These are phyloP conservation scores for Heliothis peltigera DNA, from an alignment of 2,888 invertebrate genomes.

Conservation along the genomic window DNA sequence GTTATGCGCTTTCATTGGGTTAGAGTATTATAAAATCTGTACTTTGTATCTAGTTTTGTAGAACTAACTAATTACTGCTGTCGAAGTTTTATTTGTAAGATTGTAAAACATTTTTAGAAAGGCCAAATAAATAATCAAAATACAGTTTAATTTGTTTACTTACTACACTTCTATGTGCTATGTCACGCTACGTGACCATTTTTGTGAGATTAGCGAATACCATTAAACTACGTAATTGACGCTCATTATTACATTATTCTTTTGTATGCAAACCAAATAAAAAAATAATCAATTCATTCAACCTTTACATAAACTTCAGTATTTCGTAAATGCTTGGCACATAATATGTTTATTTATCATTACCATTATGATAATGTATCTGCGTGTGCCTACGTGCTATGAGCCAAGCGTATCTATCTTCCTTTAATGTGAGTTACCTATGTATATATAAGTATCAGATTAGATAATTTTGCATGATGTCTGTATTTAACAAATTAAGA, in stretches of 20 bases:
- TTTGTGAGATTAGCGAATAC: constrained; percentile 32
- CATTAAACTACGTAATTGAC: neutral
- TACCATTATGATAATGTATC: constrained; percentile 31
- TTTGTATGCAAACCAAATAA: constrained; percentile 50
- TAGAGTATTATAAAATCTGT: no score
- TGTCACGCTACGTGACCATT: constrained; percentile 28
- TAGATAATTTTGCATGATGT: constrained; percentile 16
- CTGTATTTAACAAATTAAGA: neutral
- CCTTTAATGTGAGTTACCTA: constrained; percentile 25
- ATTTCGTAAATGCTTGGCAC: constrained; percentile 17
- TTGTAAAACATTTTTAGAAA: neutral
- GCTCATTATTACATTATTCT: constrained; percentile 30
- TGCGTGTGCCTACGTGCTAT: constrained; percentile 22
- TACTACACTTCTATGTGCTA: constrained; percentile 7
- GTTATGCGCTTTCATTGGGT: no score
- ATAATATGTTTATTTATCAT: constrained; percentile 20
- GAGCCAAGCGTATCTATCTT: constrained; percentile 41
- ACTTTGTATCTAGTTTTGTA: no score
- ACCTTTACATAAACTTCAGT: constrained; percentile 21
- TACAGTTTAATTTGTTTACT: constrained; percentile 1
- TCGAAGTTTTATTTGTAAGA: neutral
- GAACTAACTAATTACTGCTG: no score
- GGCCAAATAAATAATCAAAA: neutral
- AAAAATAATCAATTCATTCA: constrained; percentile 31
- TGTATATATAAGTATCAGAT: constrained; percentile 25